Percentiles rank a stretch among this genome's conserved stretches.
Conservation (phyloP, 2,113 vertebrate species). For the Cyanistes caeruleus region DNA sequence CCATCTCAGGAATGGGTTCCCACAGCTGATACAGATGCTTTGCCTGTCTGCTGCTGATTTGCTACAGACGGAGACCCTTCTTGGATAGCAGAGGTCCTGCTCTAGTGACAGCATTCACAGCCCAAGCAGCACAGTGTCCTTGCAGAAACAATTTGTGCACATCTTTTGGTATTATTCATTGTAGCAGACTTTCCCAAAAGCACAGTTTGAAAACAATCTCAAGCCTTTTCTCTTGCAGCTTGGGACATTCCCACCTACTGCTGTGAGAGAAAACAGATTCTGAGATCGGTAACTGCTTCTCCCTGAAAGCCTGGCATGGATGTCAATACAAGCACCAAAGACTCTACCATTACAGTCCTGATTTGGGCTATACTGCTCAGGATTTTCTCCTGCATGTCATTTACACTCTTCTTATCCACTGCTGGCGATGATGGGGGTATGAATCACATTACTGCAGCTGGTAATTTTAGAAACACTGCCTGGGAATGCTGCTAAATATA, state of each 20-base stretch:
- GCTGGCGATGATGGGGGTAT: slow-evolving; percentile 26
- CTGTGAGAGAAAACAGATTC: neutral
- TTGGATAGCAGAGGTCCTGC: neutral
- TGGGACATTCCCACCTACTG: neutral
- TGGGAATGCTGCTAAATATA: slow-evolving; percentile 56
- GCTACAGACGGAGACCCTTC: neutral
- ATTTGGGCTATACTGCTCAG: slow-evolving; percentile 5
- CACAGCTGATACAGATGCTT: neutral
- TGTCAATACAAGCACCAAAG: neutral
- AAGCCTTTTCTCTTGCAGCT: neutral
- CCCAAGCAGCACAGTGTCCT: neutral
- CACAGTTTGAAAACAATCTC: neutral
- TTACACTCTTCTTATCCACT: slow-evolving; percentile 26
- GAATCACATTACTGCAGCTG: slow-evolving; percentile 50
- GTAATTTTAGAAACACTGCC: slow-evolving; percentile 61
- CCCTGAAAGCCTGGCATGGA: neutral
- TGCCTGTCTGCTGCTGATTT: neutral
- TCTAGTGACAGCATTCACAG: neutral
- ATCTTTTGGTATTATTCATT: neutral
- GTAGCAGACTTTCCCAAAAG: neutral
- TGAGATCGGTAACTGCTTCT: neutral
- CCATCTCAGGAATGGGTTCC: neutral
- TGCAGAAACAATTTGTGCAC: neutral
- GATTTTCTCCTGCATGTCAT: slow-evolving; percentile 32
- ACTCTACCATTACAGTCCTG: neutral